Evolutionary conservation across 1,140 invertebrate species (phyloP).

Genomic region (Papilio helenus): DNA sequence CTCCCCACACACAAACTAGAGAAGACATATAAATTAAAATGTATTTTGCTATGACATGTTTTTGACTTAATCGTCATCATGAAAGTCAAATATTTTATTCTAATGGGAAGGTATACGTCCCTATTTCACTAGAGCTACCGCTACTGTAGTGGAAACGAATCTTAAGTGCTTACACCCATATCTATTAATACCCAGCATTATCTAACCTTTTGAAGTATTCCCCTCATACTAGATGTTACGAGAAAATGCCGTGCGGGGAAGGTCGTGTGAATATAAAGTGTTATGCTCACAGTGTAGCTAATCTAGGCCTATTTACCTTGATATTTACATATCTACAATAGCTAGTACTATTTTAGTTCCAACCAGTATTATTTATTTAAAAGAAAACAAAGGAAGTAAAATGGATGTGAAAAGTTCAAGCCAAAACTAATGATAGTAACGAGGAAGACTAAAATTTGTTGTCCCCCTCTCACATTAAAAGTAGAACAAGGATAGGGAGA

Average conservation of each 20-base stretch:
- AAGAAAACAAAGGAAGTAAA: background rate
- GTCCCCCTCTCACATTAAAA: background rate
- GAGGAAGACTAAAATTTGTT: background rate
- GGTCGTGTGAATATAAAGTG: conserved; percentile 4
- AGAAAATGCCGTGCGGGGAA: conserved; percentile 1
- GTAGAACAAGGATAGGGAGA: too few relatives aligned
- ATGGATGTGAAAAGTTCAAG: too few relatives aligned
- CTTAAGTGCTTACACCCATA: background rate
- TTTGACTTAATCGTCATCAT: too few relatives aligned
- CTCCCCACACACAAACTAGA: too few relatives aligned
- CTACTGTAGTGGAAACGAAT: background rate
- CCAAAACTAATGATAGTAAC: background rate
- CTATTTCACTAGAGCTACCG: background rate
- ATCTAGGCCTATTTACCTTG: conserved; percentile 10
- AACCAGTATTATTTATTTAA: background rate
- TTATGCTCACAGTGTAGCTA: background rate
- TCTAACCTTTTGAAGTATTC: conserved; percentile 6
- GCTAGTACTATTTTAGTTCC: background rate
- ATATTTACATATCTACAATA: conserved; percentile 12
- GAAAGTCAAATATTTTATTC: too few relatives aligned
- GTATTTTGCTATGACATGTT: too few relatives aligned
- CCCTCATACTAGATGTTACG: conserved; percentile 12
- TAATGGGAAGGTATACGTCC: too few relatives aligned
- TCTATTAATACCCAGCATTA: background rate
- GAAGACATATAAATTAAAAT: too few relatives aligned